Evolutionary conservation across 1,140 invertebrate genomes (phyloP), one percentile per base, ranked within the genome.

Genomic region (Heliothis subflexa): DNA sequence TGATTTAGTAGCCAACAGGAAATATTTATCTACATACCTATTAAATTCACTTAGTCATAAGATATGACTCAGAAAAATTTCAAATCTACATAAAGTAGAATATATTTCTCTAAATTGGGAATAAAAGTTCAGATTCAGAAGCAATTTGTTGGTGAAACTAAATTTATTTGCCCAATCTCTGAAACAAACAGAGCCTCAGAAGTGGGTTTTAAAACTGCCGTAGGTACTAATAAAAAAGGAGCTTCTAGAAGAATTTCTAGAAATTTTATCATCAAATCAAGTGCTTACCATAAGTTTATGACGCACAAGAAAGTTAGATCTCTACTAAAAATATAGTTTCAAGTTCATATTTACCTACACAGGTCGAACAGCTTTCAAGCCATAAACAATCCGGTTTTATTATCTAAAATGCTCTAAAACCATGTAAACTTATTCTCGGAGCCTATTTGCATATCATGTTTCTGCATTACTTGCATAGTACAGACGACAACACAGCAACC

Each of bases 351-450:
- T 47, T 66, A n/a, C n/a, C n/a, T n/a, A 21, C 45, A 66, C 40
- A 66, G 33, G 33, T 66, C 18, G 18, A 66, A 18, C 16, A 21
- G 62, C 62, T 66, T 45, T 45, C 62, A 66, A 47, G 45, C 62
- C 62, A 70, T 50, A 50, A 25, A 70, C 66, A 16, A 70, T 52
- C 66, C 14, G 12, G 66, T 70, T 70, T 14, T 21, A 13, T 70
- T 70, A 70, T 66, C 62, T 47, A 21, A 66, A 66, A 71, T 40
- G 50, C n/a, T 71, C n/a, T 52, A 28, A 55, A 21, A 70, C 47
- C 28, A 50, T 52, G 18, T 52, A 50, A 50, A 71, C 52, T 40
- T 18, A 75, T 64, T 75, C 57, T 16, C 18, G 33, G 73, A 64
- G 57, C 7, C 57, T 47, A 75, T 62, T 52, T 52, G 47, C 47